These are phyloP conservation scores for Dasysyrphus albostriatus DNA, from an alignment of 2,888 invertebrate genomes.

Conservation along the genomic window DNA sequence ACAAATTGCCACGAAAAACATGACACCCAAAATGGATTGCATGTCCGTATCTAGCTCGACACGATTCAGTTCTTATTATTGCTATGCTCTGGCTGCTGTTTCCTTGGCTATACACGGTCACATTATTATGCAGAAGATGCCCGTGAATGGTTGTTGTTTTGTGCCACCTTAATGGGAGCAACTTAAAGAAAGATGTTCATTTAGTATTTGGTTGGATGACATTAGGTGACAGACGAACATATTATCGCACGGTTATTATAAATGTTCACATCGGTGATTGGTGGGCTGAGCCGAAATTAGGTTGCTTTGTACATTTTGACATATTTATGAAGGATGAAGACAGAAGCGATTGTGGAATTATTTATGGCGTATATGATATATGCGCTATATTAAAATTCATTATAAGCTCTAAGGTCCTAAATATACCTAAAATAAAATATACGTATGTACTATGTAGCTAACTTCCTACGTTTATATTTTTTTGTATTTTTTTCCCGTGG, in stretches of 20 bases:
- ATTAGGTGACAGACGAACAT: constrained; percentile 78
- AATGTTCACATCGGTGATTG: constrained; percentile 60
- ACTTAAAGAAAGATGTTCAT: constrained; percentile 73
- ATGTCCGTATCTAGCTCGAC: constrained; percentile 62
- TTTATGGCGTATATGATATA: constrained; percentile 14
- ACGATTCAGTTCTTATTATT: neutral
- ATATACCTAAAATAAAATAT: no score
- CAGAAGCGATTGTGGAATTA: constrained; percentile 14
- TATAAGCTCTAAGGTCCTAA: neutral
- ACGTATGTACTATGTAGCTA: no score
- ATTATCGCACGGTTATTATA: constrained; percentile 72
- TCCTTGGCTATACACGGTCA: constrained; percentile 20
- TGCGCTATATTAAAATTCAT: constrained; percentile 1
- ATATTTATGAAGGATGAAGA: constrained; percentile 17
- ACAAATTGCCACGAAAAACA: constrained; percentile 83
- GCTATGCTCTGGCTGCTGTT: constrained; percentile 24
- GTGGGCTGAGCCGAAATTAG: constrained; percentile 8
- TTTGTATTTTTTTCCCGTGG: no score
- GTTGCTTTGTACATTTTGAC: constrained; percentile 21
- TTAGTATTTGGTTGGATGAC: constrained; percentile 75
- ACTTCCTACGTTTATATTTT: no score
- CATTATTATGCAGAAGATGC: constrained; percentile 5
- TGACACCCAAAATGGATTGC: constrained; percentile 80
- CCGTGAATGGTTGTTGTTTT: constrained; percentile 46
- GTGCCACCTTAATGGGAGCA: constrained; percentile 48